Conservation (phyloP, 37 sponge, comb jelly and placozoan species). For the Oscarella lobularis region DNA sequence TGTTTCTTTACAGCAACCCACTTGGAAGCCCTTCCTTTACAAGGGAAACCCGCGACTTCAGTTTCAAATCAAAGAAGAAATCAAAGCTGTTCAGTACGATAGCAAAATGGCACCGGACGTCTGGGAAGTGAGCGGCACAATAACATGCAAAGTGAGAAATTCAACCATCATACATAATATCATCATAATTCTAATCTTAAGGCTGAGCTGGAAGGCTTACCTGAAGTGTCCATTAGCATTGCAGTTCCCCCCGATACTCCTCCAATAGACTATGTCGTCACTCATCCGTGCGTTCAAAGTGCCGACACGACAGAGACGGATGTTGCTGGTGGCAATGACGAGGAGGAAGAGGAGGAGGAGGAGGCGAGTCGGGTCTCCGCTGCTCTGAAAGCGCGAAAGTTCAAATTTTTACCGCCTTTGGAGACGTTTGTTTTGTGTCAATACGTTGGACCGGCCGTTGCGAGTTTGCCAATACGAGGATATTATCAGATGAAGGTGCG, state of each 20-base stretch:
- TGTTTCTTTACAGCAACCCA: conserved; percentile 38
- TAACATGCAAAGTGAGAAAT: conserved; percentile 48
- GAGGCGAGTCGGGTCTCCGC: background rate
- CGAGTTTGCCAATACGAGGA: conserved; percentile 56
- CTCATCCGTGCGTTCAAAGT: conserved; percentile 66
- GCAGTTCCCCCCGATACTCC: conserved; percentile 33
- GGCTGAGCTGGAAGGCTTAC: conserved; percentile 78
- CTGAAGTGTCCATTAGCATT: conserved; percentile 56
- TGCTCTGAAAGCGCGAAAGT: conserved; percentile 20
- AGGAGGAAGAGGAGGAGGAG: background rate
- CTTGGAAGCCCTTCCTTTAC: conserved; percentile 52
- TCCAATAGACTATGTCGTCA: conserved; percentile 39
- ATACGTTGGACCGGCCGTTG: conserved; percentile 24
- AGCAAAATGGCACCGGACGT: background rate
- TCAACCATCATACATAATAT: background rate
- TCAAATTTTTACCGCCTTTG: conserved; percentile 60
- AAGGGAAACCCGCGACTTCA: conserved; percentile 33
- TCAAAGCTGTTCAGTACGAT: conserved; percentile 31
- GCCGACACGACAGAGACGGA: conserved; percentile 12
- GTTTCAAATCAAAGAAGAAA: conserved; percentile 48
- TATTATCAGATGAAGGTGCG: conserved; percentile 87
- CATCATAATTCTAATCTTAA: no score
- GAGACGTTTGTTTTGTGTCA: conserved; percentile 57
- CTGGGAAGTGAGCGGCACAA: conserved; percentile 60
- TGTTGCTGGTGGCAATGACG: no score